Evolutionary conservation across 2,888 invertebrate genomes (phyloP), one percentile per base, ranked within the genome.

Genomic region (Apamea sordens): DNA sequence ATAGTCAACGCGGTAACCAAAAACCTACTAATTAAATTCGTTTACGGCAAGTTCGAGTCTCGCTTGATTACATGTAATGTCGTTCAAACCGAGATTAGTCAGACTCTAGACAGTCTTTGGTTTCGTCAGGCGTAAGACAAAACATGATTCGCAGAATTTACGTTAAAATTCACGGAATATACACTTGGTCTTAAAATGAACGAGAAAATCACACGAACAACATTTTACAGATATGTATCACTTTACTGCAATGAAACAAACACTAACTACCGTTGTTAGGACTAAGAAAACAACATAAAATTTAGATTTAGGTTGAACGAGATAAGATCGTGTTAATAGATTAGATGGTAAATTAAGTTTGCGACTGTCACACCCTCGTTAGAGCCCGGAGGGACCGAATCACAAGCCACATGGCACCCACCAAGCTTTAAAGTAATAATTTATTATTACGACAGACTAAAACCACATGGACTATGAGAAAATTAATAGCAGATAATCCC

Each of bases 301-400:
- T 86, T 88, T 77, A 83, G 75, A 92, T 91, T 90, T 88, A 88
- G 90, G 88, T 89, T 90, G 85, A 70, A 63, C 64, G 79, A 90
- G 91, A 93, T 92, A 92, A 92, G 90, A 90, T 89, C 86, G 87
- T 89, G 92, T 92, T 93, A 94, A 93, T 93, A 93, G 93, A 93
- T 93, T 92, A 92, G 89, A 92, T 91, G 91, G 86, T 89, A 92
- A 93, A 93, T 93, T 91, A 93, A 93, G 92, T 94, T 93, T 91
- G 91, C 89, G 85, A 91, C 83, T 93, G 93, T 94, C 94, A 91
- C 92, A 94, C 94, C 94, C 93, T 94, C 91, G 93, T 94, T 93
- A 92, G 78, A 69, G 80, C 81, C 77, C 81, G 77, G 85, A 79
- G 88, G 88, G 87, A 85, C 86, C 86, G 87, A 90, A 91, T 90